Conservation (phyloP, 2,797 vertebrate genomes). For the Pantherophis vulpinus region DNA sequence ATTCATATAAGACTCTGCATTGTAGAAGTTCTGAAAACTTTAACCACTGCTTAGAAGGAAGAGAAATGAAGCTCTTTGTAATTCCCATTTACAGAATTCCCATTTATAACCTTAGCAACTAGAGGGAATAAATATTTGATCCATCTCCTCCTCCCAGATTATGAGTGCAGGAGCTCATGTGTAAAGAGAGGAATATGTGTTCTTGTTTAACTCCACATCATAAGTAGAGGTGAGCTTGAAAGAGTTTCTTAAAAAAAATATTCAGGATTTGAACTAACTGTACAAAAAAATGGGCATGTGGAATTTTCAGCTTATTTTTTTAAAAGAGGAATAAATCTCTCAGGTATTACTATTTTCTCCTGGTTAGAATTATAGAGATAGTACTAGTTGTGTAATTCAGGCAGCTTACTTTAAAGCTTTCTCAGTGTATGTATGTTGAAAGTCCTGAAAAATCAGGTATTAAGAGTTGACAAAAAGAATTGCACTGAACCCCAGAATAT, state of each 20-base stretch:
- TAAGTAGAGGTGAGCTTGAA: not conserved
- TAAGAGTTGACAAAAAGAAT: not conserved
- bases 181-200: not conserved
- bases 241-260: not conserved
- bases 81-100: not conserved
- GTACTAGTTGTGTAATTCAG: not conserved
- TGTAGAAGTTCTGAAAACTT: not conserved
- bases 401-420: not conserved
- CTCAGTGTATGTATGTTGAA: not conserved
- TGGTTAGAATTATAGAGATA: not conserved
- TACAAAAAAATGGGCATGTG: not conserved
- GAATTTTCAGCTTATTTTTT: not conserved
- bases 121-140: not conserved
- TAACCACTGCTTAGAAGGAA: not conserved
- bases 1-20: not conserved
- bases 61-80: not conserved
- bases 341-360: not conserved
- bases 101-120: not conserved
- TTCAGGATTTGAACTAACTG: not conserved
- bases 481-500: not conserved
- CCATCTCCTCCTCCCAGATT: not conserved
- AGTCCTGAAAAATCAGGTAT: not conserved
- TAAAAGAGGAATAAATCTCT: not conserved
- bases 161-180: not conserved
- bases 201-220: not conserved